Evolutionary conservation across 1,140 invertebrate genomes (phyloP).

Genomic region (Pararge aegeria): DNA sequence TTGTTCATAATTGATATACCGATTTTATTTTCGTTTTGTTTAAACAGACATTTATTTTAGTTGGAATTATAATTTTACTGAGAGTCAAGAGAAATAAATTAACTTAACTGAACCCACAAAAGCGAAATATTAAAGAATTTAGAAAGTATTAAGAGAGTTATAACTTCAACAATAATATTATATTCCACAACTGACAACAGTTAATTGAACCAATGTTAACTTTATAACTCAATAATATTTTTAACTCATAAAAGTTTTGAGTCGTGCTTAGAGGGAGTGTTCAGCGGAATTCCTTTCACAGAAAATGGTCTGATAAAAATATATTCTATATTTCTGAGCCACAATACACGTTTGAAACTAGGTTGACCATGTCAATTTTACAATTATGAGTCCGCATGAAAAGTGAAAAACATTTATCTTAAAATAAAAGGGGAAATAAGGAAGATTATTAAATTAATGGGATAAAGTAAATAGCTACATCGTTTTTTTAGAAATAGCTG

Average conservation of each 20-base stretch:
- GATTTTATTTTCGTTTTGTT: too few species aligned
- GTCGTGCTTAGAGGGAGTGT: slow-evolving; percentile 7
- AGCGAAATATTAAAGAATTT: background rate
- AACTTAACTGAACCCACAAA: too few species aligned
- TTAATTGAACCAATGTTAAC: background rate
- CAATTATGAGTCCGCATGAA: background rate
- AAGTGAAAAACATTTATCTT: too few species aligned
- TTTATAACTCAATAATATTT: slow-evolving; percentile 3
- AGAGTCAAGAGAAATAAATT: too few species aligned
- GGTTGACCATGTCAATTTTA: background rate
- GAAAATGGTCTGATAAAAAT: slow-evolving; percentile 15
- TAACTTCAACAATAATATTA: background rate
- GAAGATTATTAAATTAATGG: too few species aligned
- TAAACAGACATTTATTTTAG: too few species aligned
- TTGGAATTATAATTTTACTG: too few species aligned
- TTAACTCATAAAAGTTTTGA: background rate
- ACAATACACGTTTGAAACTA: slow-evolving; percentile 1
- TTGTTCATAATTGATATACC: too few species aligned
- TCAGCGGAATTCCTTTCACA: slow-evolving; percentile 4
- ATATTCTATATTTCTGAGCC: slow-evolving; percentile 11
- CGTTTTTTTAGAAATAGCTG: too few species aligned
- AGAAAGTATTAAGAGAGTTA: background rate
- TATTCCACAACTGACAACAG: background rate
- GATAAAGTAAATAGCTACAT: too few species aligned
- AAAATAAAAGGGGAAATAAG: too few species aligned